phyloP scores from a whole-genome alignment of 2,888 invertebrate genomes.

The Drosophila emarginata region DNA sequence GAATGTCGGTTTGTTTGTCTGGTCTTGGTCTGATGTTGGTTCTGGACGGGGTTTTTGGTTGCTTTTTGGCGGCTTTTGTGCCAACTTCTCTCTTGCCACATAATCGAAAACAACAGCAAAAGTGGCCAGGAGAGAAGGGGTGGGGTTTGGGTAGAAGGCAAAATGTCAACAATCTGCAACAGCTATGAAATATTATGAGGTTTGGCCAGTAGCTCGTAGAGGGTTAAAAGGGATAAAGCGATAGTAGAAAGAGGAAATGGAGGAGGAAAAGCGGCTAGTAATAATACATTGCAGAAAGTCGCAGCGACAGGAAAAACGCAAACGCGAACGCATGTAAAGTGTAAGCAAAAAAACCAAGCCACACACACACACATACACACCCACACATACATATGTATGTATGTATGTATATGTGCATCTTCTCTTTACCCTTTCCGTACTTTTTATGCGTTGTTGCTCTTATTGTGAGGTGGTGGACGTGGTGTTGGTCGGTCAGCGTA shows the following conservation, averaged over 20 bases:
- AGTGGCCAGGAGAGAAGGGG: neutral
- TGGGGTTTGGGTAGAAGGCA: slow-evolving; percentile 27
- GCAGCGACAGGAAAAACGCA: slow-evolving; percentile 12
- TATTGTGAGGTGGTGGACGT: slow-evolving; percentile 1
- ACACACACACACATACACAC: slow-evolving; percentile 28
- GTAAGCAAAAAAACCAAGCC: slow-evolving; percentile 22
- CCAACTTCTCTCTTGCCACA: slow-evolving; percentile 51
- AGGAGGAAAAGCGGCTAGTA: slow-evolving; percentile 49
- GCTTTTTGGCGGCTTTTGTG: slow-evolving; percentile 18
- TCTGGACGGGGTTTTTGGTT: neutral
- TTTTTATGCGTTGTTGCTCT: neutral
- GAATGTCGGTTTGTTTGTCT: neutral
- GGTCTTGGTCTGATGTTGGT: neutral
- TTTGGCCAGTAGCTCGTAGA: slow-evolving; percentile 28
- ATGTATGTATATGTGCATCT: too few relatives aligned
- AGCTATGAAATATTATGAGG: slow-evolving; percentile 71
- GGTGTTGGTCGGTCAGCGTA: slow-evolving; percentile 35
- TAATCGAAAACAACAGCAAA: slow-evolving; percentile 44
- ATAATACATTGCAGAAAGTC: slow-evolving; percentile 52
- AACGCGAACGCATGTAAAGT: slow-evolving; percentile 49
- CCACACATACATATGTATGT: slow-evolving; percentile 10
- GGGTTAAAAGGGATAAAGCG: slow-evolving; percentile 8
- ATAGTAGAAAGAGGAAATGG: slow-evolving; percentile 26
- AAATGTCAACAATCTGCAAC: slow-evolving; percentile 69
- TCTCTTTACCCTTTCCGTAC: neutral